These are phyloP conservation scores for Psilanteris sp. DNA, from an alignment of 1,140 invertebrate genomes.

Conservation along the genomic window DNA sequence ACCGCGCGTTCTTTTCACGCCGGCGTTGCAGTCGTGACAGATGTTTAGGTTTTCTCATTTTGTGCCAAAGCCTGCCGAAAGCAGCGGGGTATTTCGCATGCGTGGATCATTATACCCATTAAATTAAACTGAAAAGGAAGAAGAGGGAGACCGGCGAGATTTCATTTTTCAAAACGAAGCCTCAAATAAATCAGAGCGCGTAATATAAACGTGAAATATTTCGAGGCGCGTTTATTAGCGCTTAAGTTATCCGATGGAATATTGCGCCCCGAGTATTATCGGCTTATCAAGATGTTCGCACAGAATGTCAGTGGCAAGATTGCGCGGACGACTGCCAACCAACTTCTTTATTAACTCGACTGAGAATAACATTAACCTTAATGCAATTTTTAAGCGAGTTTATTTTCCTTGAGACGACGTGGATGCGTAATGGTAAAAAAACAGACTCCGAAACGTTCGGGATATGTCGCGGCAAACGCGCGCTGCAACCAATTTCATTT, in stretches of 20 bases:
- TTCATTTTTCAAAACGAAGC: constrained; percentile 52
- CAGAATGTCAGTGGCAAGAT: too few relatives aligned
- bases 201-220: constrained; percentile 30
- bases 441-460: too few relatives aligned
- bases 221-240: constrained; percentile 5
- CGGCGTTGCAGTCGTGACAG: constrained; percentile 34
- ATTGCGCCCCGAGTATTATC: neutral
- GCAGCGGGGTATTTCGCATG: constrained; percentile 49
- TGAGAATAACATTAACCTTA: too few relatives aligned
- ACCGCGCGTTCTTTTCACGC: constrained; percentile 52
- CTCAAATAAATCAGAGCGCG: constrained; percentile 33
- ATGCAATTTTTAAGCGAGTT: too few relatives aligned
- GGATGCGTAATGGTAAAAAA: too few relatives aligned
- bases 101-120: constrained; percentile 51
- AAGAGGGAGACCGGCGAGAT: constrained; percentile 3
- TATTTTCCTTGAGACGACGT: too few relatives aligned
- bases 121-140: constrained; percentile 39
- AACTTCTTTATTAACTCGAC: too few relatives aligned
- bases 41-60: constrained; percentile 61
- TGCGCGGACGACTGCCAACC: too few relatives aligned
- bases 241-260: neutral
- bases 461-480: too few relatives aligned
- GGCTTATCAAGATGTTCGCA: too few relatives aligned
- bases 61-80: constrained; percentile 39
- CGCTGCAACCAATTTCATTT: too few relatives aligned